Base-by-base conservation (phyloP, 2,888 invertebrate species). In the Phrixothrix hirtus region DNA sequence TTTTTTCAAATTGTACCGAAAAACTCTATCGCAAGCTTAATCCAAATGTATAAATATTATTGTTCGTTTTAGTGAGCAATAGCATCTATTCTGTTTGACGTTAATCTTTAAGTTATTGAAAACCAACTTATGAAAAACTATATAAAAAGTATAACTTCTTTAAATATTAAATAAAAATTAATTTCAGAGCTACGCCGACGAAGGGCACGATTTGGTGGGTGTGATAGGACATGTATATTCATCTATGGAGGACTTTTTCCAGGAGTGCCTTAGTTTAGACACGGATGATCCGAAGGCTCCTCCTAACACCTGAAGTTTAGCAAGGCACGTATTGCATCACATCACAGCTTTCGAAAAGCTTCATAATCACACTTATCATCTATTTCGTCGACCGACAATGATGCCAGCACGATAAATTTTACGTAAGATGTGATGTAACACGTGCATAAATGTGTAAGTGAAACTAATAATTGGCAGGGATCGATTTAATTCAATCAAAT, bases 191-290 rank as follows among this genome's bases (percentile, higher is more conserved):
- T 95, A 95, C 75, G 92, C 94, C 39, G 92, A 95, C 75, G 92
- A 94, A 78, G 92, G 91, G 56, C 94, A 95, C 77, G 85, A 88
- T 64, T 78, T 95, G 50, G 63, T 69, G 35, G 92, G 92, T 49
- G 93, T 92, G 58, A 83, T 91, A 68, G 91, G 92, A 74, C 95
- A 95, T 79, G 87, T 93, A 63, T 94, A 94, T 78, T 84, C 88
- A 70, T 92, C 92, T 65, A 92, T 95, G 92, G 94, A 94, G 79
- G 88, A 92, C 78, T 95, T 87, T 79, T 86, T 95, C 75, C 84
- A 88, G 75, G 88, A 92, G 81, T 92, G 92, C 83, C 88, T 92
- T 79, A 88, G 88, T 75, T 83, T 92, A 77, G 92, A 92, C 79
- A 85, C 88, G 53, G 87, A 87, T 72, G 85, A 86, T 71, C 82